phyloP scores from a whole-genome alignment of 2,113 vertebrate species.

The Anser cygnoides region DNA sequence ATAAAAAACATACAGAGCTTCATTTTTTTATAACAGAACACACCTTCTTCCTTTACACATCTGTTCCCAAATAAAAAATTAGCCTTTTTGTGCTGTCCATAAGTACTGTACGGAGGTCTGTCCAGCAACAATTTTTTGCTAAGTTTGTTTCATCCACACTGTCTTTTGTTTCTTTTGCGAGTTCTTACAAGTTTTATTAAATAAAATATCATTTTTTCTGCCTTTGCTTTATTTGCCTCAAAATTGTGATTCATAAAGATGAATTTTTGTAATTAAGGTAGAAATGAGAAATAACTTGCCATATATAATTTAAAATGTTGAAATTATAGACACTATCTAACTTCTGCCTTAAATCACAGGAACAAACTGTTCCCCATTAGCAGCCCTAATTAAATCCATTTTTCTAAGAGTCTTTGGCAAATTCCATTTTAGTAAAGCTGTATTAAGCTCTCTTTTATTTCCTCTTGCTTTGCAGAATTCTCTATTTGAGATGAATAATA shows the following conservation, averaged over 20 bases:
- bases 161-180: not conserved
- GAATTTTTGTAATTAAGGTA: conserved; percentile 74
- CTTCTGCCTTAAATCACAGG: conserved; percentile 73
- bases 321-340: conserved; percentile 69
- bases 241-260: conserved; percentile 60
- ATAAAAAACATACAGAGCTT: not conserved
- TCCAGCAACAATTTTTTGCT: not conserved
- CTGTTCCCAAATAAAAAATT: not conserved
- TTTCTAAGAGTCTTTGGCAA: conserved; percentile 77
- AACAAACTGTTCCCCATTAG: conserved; percentile 76
- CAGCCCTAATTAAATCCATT: conserved; percentile 82
- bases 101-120: not conserved
- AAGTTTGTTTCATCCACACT: not conserved
- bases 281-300: conserved; percentile 70
- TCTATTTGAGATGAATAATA: conserved; percentile 41
- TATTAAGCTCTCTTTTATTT: conserved; percentile 71
- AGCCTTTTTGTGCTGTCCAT: not conserved
- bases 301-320: conserved; percentile 76
- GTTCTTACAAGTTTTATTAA: conserved; percentile 29
- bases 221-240: conserved; percentile 61
- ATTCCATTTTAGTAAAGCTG: conserved; percentile 76
- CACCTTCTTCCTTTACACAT: not conserved
- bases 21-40: not conserved
- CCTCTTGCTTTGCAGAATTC: conserved; percentile 58
- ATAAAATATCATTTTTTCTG: conserved; percentile 1